Conservation (phyloP, 1,140 invertebrate genomes). For the Pomacea maculata region DNA sequence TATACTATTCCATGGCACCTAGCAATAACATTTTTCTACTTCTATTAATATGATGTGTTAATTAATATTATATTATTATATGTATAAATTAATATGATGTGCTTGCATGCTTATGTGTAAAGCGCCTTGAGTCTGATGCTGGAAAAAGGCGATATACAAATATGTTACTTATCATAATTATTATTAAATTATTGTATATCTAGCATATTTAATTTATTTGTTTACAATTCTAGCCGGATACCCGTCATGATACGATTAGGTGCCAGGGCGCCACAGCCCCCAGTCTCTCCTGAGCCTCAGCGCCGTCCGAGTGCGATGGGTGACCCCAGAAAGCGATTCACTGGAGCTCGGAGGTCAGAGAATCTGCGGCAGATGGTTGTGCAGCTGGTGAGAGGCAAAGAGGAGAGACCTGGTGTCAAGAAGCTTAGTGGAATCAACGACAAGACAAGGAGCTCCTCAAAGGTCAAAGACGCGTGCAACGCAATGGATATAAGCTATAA, state of each 20-base stretch:
- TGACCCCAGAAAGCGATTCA: background rate
- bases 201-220: no score
- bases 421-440: background rate
- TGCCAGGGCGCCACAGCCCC: conserved; percentile 10
- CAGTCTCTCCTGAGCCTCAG: background rate
- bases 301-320: background rate
- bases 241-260: conserved; percentile 8
- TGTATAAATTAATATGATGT: no score
- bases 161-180: no score
- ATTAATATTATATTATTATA: no score
- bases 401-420: background rate
- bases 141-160: no score
- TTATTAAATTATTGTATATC: no score
- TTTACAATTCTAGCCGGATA: background rate
- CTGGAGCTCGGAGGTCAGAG: background rate
- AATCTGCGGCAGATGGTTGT: conserved; percentile 9
- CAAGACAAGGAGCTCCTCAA: background rate
- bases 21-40: no score
- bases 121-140: no score
- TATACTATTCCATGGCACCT: no score
- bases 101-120: no score
- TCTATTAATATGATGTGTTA: no score
- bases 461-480: background rate
- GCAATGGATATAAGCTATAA: background rate
- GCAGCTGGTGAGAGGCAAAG: conserved; percentile 11